These are phyloP conservation scores for Datnioides undecimradiatus DNA, from an alignment of 2,113 vertebrate genomes.

Conservation along the genomic window DNA sequence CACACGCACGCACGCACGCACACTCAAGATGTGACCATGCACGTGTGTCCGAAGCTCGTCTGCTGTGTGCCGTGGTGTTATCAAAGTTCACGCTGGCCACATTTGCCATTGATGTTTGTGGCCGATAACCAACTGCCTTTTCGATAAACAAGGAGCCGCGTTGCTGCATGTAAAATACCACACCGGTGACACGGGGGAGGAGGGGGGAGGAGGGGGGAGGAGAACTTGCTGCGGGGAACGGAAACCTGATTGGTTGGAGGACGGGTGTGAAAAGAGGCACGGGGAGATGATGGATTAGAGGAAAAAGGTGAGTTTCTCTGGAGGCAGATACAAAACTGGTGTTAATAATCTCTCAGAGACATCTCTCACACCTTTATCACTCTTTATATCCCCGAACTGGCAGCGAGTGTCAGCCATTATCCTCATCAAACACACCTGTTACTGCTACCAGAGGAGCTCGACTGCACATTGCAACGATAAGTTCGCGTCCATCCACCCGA, in stretches of 20 bases:
- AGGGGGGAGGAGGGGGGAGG: background rate
- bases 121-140: conserved; percentile 36
- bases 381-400: conserved; percentile 5
- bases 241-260: background rate
- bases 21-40: background rate
- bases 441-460: background rate
- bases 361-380: background rate
- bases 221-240: background rate
- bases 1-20: background rate
- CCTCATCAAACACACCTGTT: conserved; percentile 8
- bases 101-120: conserved; percentile 1
- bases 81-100: conserved; percentile 23
- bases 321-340: conserved; percentile 18
- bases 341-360: conserved; percentile 19
- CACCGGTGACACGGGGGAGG: background rate
- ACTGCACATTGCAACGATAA: background rate
- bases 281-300: background rate
- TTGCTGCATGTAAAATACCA: conserved; percentile 3
- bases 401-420: background rate
- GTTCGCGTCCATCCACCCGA: background rate
- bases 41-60: background rate
- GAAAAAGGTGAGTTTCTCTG: background rate
- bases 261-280: background rate
- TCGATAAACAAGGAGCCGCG: conserved; percentile 44
- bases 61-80: conserved; percentile 4